These are phyloP conservation scores for Ichneumoninae sp. DNA, from an alignment of 2,888 invertebrate species.

Conservation along the genomic window DNA sequence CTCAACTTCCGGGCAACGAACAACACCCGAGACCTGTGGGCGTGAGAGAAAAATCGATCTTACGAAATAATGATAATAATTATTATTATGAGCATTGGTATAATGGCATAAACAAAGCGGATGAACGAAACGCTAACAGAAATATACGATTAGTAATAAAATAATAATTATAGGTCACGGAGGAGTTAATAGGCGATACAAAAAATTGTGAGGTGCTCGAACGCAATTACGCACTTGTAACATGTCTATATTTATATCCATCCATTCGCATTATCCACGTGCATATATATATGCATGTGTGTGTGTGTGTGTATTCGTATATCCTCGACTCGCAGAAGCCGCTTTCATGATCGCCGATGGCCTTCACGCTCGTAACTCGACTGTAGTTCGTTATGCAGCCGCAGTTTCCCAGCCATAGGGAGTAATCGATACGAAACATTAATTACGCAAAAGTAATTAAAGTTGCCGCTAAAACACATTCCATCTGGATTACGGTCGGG, in stretches of 20 bases:
- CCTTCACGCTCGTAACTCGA: conserved; percentile 56
- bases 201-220: conserved; percentile 19
- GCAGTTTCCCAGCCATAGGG: conserved; percentile 19
- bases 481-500: not conserved
- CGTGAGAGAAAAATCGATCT: conserved; percentile 43
- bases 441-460: conserved; percentile 58
- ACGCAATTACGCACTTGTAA: conserved; percentile 13
- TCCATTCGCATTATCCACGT: conserved; percentile 26
- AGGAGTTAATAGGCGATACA: not conserved
- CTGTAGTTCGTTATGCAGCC: conserved; percentile 13
- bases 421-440: conserved; percentile 60
- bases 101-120: conserved; percentile 6
- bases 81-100: conserved; percentile 31
- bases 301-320: not conserved
- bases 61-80: not conserved
- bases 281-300: not conserved
- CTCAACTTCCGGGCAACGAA: conserved; percentile 61
- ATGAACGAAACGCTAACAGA: not conserved
- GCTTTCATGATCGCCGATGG: conserved; percentile 51
- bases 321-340: conserved; percentile 22
- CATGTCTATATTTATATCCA: conserved; percentile 29
- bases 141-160: conserved; percentile 17
- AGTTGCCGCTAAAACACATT: conserved; percentile 8
- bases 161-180: not conserved
- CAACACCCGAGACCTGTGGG: conserved; percentile 23